These are phyloP conservation scores for Rotaria macrura DNA, from an alignment of 2,888 invertebrate genomes.

Conservation along the genomic window DNA sequence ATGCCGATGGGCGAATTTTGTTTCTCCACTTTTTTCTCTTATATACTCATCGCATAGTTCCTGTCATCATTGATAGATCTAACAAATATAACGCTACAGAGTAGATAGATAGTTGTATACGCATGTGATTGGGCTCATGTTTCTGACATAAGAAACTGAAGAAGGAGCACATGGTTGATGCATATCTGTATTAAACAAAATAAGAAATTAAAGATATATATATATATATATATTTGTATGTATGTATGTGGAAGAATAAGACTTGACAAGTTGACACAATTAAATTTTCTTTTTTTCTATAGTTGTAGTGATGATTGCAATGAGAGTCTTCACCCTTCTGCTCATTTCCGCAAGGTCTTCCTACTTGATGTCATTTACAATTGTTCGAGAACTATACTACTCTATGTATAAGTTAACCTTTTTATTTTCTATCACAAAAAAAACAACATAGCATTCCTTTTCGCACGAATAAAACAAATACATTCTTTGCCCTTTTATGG, in stretches of 20 bases:
- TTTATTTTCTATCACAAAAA: not conserved
- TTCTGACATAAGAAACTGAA: not conserved
- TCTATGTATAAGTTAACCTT: not conserved
- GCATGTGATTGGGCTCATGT: not conserved
- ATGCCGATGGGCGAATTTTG: not conserved
- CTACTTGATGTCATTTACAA: constrained; percentile 10
- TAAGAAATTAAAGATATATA: not conserved
- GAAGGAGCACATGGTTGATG: not conserved
- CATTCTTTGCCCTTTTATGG: not conserved
- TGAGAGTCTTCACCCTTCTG: not conserved
- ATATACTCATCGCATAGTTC: not conserved
- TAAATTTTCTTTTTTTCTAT: not conserved
- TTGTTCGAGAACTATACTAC: not conserved
- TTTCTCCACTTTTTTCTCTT: not conserved
- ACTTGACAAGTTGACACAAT: constrained; percentile 23
- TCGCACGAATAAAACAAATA: too few species aligned
- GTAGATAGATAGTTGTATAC: not conserved
- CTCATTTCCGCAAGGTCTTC: not conserved
- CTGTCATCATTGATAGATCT: not conserved
- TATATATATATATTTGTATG: not conserved
- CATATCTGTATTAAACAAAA: not conserved
- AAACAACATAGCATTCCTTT: too few species aligned
- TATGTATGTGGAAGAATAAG: not conserved
- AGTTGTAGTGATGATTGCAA: not conserved
- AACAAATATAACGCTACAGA: not conserved